Evolutionary conservation across 2,113 vertebrate species (phyloP).

Genomic region (Eidolon helvum): DNA sequence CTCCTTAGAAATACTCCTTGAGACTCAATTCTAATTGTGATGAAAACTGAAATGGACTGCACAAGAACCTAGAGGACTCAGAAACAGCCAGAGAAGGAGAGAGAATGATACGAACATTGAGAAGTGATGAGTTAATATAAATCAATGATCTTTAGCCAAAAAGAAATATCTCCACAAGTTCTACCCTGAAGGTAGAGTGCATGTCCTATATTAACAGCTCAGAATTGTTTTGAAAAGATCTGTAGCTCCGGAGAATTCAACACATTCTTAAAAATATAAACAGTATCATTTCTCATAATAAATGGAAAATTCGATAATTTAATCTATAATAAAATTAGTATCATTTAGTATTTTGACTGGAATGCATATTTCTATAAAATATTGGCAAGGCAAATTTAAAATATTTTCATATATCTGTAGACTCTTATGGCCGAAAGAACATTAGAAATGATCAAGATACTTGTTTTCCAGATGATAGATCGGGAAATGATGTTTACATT

Average conservation of each 20-base stretch:
- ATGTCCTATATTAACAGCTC: background rate
- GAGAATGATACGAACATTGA: background rate
- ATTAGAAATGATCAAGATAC: background rate
- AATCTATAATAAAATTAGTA: background rate
- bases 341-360: background rate
- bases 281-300: background rate
- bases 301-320: background rate
- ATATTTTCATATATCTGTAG: background rate
- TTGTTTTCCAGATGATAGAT: conserved; percentile 3
- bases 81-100: background rate
- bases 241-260: background rate
- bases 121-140: background rate
- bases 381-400: background rate
- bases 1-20: background rate
- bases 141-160: background rate
- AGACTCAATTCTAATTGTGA: background rate
- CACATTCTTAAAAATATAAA: background rate
- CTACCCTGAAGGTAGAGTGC: background rate
- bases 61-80: background rate
- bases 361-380: background rate
- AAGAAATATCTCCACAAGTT: background rate
- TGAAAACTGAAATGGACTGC: background rate
- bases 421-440: background rate
- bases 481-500: conserved; percentile 12
- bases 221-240: background rate